phyloP scores from a whole-genome alignment of 2,888 invertebrate species.

The Noctua fimbriata region DNA sequence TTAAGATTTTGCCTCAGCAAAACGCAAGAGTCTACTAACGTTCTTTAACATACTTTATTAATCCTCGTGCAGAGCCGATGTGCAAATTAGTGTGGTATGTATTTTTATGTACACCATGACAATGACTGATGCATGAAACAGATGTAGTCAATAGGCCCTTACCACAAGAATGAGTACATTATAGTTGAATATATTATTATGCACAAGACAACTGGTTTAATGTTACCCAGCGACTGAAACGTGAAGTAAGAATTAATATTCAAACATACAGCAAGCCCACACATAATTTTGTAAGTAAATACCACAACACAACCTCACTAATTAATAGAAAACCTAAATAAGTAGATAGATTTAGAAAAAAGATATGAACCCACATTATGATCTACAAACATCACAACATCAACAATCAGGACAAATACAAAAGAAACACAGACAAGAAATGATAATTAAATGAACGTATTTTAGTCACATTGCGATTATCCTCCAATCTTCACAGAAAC shows the following conservation, averaged over 20 bases:
- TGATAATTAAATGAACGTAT: slow-evolving; percentile 59
- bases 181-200: slow-evolving; percentile 30
- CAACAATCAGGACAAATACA: slow-evolving; percentile 67
- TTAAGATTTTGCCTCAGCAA: not conserved
- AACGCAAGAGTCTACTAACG: not conserved
- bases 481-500: slow-evolving; percentile 64
- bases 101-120: slow-evolving; percentile 18
- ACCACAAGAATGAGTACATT: slow-evolving; percentile 37
- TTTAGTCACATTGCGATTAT: slow-evolving; percentile 66
- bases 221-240: slow-evolving; percentile 40
- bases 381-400: slow-evolving; percentile 69
- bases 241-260: slow-evolving; percentile 51
- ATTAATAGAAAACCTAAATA: slow-evolving; percentile 50
- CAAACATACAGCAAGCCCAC: slow-evolving; percentile 52
- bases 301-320: slow-evolving; percentile 48
- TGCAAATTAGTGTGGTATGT: slow-evolving; percentile 31
- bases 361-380: slow-evolving; percentile 42
- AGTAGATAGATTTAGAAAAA: slow-evolving; percentile 35
- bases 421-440: slow-evolving; percentile 62
- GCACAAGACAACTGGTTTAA: slow-evolving; percentile 29
- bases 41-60: slow-evolving; percentile 20
- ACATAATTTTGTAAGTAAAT: slow-evolving; percentile 56
- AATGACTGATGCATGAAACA: slow-evolving; percentile 18
- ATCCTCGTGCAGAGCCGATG: slow-evolving; percentile 7
- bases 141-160: slow-evolving; percentile 25